phyloP scores from a whole-genome alignment of 2,888 invertebrate genomes.

The Diplolepis rosae region DNA sequence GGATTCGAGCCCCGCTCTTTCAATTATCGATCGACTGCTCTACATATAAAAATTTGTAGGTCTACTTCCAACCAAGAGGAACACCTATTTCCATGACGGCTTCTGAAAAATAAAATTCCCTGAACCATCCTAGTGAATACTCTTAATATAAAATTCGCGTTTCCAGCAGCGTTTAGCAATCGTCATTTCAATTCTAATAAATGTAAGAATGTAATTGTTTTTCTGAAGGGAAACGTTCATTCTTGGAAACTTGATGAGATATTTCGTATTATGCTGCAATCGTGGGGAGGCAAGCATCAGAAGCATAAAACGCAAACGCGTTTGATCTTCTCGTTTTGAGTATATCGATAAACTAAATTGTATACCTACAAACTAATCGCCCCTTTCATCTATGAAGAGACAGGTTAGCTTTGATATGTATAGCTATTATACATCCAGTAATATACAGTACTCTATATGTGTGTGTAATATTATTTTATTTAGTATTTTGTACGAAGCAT shows the following conservation, averaged over 20 bases:
- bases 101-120: no score
- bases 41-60: no score
- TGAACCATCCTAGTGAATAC: no score
- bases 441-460: background rate
- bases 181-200: background rate
- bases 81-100: no score
- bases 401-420: background rate
- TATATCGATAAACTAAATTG: background rate
- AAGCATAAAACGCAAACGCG: slow-evolving; percentile 16
- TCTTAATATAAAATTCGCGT: slow-evolving; percentile 13
- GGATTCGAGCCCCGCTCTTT: no score
- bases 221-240: slow-evolving; percentile 10
- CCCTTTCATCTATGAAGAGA: background rate
- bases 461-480: background rate
- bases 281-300: background rate
- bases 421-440: background rate
- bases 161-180: slow-evolving; percentile 14
- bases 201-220: slow-evolving; percentile 23
- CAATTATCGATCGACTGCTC: no score
- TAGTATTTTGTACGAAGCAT: background rate
- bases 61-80: no score
- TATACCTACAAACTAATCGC: background rate
- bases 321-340: background rate
- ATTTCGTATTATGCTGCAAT: slow-evolving; percentile 7
- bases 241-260: slow-evolving; percentile 21